These are phyloP conservation scores for Drosophila rellima DNA, from an alignment of 2,888 invertebrate species.

Conservation along the genomic window DNA sequence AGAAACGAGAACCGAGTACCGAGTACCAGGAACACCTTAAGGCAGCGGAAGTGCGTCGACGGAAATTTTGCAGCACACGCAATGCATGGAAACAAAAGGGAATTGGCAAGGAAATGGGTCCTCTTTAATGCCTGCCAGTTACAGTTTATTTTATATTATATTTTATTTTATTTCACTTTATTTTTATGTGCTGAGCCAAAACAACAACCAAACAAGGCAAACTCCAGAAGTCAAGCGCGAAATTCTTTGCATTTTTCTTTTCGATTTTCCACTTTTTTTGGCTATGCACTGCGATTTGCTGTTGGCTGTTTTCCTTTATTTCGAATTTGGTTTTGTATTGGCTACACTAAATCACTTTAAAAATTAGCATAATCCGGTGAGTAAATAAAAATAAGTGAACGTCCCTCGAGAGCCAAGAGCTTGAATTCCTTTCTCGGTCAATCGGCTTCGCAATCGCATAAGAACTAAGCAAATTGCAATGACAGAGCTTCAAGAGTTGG, in stretches of 20 bases:
- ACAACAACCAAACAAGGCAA: conserved; percentile 23
- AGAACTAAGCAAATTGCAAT: conserved; percentile 44
- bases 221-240: conserved; percentile 37
- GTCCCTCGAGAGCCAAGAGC: conserved; percentile 54
- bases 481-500: background rate
- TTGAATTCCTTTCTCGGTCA: conserved; percentile 45
- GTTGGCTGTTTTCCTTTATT: conserved; percentile 24
- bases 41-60: conserved; percentile 62
- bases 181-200: conserved; percentile 57
- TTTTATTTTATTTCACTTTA: conserved; percentile 68
- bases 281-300: conserved; percentile 31
- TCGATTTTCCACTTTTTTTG: conserved; percentile 6
- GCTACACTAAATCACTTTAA: conserved; percentile 80
- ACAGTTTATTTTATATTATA: conserved; percentile 64
- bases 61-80: conserved; percentile 69
- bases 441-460: conserved; percentile 39
- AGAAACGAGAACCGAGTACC: background rate
- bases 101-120: conserved; percentile 20
- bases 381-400: conserved; percentile 79
- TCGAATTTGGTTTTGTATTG: conserved; percentile 60
- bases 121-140: conserved; percentile 64
- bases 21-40: conserved; percentile 12
- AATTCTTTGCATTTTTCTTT: conserved; percentile 14
- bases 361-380: conserved; percentile 81
- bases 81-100: conserved; percentile 49